Conservation (phyloP, 1,140 invertebrate species). For the Brachionus asplanchnoidis region DNA sequence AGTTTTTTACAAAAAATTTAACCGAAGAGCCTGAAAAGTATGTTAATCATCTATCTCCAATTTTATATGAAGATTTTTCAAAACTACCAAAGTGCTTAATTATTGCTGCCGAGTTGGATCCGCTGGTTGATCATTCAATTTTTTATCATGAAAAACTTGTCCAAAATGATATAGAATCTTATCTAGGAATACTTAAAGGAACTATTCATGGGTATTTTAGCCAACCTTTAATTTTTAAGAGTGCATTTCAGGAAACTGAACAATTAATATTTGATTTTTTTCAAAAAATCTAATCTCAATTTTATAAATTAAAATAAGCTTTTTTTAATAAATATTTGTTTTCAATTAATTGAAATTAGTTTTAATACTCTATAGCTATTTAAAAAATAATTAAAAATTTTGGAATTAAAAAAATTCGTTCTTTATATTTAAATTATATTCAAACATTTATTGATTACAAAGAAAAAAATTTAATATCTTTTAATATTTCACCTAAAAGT, state of each 20-base stretch:
- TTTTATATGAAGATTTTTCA: not conserved
- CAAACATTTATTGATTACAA: not conserved
- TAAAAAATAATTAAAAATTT: too few species aligned
- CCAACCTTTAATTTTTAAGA: not conserved
- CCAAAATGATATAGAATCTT: not conserved
- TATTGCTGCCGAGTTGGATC: conserved; percentile 34
- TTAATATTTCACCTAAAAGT: not conserved
- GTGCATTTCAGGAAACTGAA: not conserved
- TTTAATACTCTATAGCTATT: too few species aligned
- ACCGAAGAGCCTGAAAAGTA: conserved; percentile 7
- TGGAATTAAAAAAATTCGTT: too few species aligned
- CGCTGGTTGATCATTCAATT: not conserved
- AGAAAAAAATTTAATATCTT: not conserved
- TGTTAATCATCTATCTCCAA: not conserved
- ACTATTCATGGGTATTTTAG: conserved; percentile 39
- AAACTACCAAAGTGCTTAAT: conserved; percentile 7
- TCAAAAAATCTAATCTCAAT: not conserved
- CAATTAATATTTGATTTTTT: conserved; percentile 2
- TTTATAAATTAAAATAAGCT: too few species aligned
- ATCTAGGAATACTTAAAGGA: conserved; percentile 5
- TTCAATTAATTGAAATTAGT: not conserved
- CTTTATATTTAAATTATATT: not conserved
- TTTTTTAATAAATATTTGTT: too few species aligned
- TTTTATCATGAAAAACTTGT: conserved; percentile 14
- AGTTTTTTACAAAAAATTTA: conserved; percentile 28